Evolutionary conservation across 2,888 invertebrate species (phyloP), one percentile per base, ranked within the genome.

Genomic region (Spisula solida): DNA sequence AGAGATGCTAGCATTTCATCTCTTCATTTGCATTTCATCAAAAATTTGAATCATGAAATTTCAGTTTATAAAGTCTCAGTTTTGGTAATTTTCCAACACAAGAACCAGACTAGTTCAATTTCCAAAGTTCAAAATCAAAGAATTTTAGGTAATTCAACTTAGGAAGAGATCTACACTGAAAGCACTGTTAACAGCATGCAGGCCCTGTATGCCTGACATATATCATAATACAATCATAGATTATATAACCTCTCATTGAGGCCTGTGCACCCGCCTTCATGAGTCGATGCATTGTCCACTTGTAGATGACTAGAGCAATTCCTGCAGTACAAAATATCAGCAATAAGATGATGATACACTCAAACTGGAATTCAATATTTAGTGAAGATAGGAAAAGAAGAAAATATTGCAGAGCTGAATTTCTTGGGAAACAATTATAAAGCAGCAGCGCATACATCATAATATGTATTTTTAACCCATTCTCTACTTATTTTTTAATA

Each of bases 251-350:
- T 92, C 92, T 88, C 80, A 83, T 79, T 87, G 91, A 90, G 88
- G 86, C 82, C 79, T 31, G 70, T 47, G 82, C 51, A 41, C 56
- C 85, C 41, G 78, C 56, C 85, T 25, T 12, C 34, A 81, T 70
- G 78, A 82, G 29, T 80, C 75, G 66, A 47, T 56, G 66, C 85
- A 60, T n/a, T 81, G 87, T 81, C 85, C 90, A 87, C 90, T 84
- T 78, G 86, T 78, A 86, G 90, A 88, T 92, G 93, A 87, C 93
- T 94, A 94, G 94, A 94, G 93, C 94, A 94, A 94, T 91, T 93
- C 94, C 94, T 94, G 93, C 84, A 89, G 88, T 81, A 87, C 88
- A 91, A 88, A 88, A 90, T 83, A 86, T 70, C 78, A 78, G 8
- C 34, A 75, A 82, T 89, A 81, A 87, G 85, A 60, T 12, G 81